Percentiles rank a stretch among this genome's conserved stretches.
These are phyloP conservation scores for Bombus superbus DNA, from an alignment of 1,140 invertebrate species.

Conservation along the genomic window DNA sequence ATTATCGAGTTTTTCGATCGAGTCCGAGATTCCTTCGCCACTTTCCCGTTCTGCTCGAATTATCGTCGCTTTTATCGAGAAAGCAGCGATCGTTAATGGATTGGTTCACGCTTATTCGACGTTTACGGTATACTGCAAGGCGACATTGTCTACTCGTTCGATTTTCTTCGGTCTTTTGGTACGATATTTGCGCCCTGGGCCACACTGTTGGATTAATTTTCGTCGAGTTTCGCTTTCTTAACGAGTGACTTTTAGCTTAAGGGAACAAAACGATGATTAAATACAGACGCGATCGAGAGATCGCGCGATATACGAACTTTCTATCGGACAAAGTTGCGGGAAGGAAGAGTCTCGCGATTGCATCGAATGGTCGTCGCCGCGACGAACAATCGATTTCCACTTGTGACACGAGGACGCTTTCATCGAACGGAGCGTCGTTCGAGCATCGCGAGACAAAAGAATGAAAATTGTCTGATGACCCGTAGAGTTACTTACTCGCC, in stretches of 20 bases:
- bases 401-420: conserved; percentile 25
- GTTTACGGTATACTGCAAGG: background rate
- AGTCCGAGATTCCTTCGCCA: background rate
- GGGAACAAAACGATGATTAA: background rate
- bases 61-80: conserved; percentile 33
- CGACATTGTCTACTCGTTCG: background rate
- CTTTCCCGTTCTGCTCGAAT: conserved; percentile 21
- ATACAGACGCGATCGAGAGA: background rate
- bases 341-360: background rate
- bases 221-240: too few relatives aligned
- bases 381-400: conserved; percentile 52
- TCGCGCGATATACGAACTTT: too few relatives aligned
- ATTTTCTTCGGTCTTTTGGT: background rate
- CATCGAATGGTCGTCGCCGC: background rate
- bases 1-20: conserved; percentile 20
- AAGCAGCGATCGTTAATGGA: conserved; percentile 10
- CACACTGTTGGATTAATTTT: background rate
- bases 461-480: conserved; percentile 73
- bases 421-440: conserved; percentile 55
- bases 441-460: conserved; percentile 58
- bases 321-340: background rate
- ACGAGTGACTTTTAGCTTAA: too few relatives aligned
- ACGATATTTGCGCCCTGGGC: too few relatives aligned
- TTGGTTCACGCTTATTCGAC: conserved; percentile 1
- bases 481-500: conserved; percentile 73